Evolutionary conservation across 2,888 invertebrate genomes (phyloP).

Genomic region (Chamaedrilus cognettii): DNA sequence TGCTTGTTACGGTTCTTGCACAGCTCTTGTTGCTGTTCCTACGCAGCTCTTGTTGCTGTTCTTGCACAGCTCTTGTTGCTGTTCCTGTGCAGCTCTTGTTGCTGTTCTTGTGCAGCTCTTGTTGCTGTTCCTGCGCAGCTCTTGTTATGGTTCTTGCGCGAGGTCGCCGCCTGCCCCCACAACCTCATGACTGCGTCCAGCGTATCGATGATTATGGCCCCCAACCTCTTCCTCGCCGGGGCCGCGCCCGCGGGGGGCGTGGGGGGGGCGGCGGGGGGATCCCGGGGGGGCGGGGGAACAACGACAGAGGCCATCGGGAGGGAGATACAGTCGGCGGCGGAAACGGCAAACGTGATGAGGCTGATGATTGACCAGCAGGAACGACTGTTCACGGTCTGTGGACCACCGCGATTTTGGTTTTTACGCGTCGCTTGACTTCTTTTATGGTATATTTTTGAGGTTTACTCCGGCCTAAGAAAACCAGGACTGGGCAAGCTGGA

Average conservation of each 20-base stretch:
- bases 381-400: no score
- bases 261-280: background rate
- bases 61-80: no score
- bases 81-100: background rate
- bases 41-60: no score
- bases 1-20: no score
- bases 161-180: slow-evolving; percentile 69
- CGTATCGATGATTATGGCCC: slow-evolving; percentile 92
- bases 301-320: no score
- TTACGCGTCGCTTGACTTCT: no score
- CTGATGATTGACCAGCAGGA: background rate
- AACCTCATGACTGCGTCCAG: slow-evolving; percentile 93
- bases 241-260: background rate
- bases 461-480: no score
- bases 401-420: no score
- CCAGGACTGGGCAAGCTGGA: no score
- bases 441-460: no score
- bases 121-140: slow-evolving; percentile 68
- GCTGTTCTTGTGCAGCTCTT: background rate
- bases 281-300: background rate
- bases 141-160: slow-evolving; percentile 75
- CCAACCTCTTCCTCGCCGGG: slow-evolving; percentile 69
- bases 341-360: background rate
- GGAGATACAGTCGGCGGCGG: background rate
- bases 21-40: no score